These are phyloP conservation scores for Drosophila emarginata DNA, from an alignment of 2,888 invertebrate species.

Conservation along the genomic window DNA sequence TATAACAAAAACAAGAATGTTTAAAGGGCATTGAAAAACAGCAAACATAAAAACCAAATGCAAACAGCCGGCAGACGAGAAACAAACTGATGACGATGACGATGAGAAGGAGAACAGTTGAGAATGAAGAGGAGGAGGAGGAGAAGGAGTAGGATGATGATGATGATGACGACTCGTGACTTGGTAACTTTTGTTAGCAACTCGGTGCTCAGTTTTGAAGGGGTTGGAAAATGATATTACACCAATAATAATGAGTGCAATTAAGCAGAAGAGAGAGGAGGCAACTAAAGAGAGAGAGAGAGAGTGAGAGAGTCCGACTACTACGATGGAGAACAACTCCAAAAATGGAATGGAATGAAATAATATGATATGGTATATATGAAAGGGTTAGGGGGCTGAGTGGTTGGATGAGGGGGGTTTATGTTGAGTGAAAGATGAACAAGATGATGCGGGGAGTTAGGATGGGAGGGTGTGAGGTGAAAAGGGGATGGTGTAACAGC, in stretches of 20 bases:
- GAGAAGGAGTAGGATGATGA: constrained; percentile 7
- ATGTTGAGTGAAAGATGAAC: too few relatives aligned
- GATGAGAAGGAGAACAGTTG: background rate
- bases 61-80: constrained; percentile 50
- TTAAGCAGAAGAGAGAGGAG: constrained; percentile 41
- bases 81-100: constrained; percentile 8
- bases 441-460: background rate
- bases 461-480: background rate
- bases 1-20: constrained; percentile 31
- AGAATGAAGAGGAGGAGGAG: background rate
- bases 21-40: constrained; percentile 29
- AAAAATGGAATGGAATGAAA: background rate
- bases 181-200: constrained; percentile 11
- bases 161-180: constrained; percentile 30
- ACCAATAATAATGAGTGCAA: constrained; percentile 73
- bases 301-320: background rate
- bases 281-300: too few relatives aligned
- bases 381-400: background rate
- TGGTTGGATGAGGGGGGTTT: too few relatives aligned
- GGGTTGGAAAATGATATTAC: constrained; percentile 50
- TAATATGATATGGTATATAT: too few relatives aligned
- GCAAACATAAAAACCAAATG: constrained; percentile 67
- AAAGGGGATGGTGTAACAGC: constrained; percentile 49
- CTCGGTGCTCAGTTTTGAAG: constrained; percentile 4
- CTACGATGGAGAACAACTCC: background rate